Percentiles rank a stretch among this genome's conserved stretches.
Evolutionary conservation across 2,797 vertebrate genomes (phyloP).

Genomic region (Botia kubotai): DNA sequence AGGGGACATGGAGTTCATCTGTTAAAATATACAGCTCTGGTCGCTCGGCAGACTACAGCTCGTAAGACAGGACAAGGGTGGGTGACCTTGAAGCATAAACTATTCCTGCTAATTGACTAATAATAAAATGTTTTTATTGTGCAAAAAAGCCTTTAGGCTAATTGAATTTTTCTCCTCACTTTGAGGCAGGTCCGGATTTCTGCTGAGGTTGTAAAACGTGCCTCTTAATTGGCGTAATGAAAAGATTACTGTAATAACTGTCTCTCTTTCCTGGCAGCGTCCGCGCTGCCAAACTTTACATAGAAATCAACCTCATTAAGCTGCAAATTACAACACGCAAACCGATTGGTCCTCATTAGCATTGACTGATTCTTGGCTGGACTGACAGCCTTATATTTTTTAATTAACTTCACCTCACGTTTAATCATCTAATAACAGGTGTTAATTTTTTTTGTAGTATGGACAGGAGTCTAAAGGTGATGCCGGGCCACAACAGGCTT

Average conservation of each 20-base stretch:
- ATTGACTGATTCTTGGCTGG: conserved; percentile 98
- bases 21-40: conserved; percentile 71
- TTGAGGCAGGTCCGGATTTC: conserved; percentile 73
- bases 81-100: conserved; percentile 94
- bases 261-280: conserved; percentile 74
- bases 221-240: conserved; percentile 90
- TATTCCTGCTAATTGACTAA: conserved; percentile 93
- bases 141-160: conserved; percentile 91
- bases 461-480: not conserved
- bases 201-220: conserved; percentile 92
- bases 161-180: conserved; percentile 85
- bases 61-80: conserved; percentile 83
- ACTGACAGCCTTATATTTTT: conserved; percentile 99
- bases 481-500: not conserved
- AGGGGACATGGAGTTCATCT: conserved; percentile 36
- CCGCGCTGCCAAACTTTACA: conserved; percentile 88
- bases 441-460: not conserved
- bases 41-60: conserved; percentile 67
- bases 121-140: conserved; percentile 99
- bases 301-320: conserved; percentile 98
- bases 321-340: conserved; percentile 93
- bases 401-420: conserved; percentile 80
- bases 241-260: conserved; percentile 81
- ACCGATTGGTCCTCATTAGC: conserved; percentile 99
- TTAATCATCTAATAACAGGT: conserved; percentile 10